Evolutionary conservation across 2,113 vertebrate species (phyloP), one percentile per base, ranked within the genome.

Genomic region (Gambusia affinis): DNA sequence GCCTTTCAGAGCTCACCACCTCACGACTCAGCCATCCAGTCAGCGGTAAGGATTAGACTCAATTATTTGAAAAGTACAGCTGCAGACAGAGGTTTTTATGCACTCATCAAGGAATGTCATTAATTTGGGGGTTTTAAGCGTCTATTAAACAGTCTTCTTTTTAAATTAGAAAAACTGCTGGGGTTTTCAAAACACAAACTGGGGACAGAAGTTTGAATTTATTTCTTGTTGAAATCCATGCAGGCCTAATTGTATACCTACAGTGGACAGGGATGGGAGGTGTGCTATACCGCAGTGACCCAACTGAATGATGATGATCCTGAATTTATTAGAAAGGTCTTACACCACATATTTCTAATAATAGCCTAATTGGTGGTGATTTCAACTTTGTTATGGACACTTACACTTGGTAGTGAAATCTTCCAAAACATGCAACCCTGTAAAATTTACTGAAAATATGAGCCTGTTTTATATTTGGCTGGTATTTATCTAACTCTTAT

Each of bases 1-100:
- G 97, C 14, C 96, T 99, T 28, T 93, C 97, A 35, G 97, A 97
- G 85, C 94, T 96, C 81, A 95, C 96, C 0, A 94, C 93, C 2
- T 96, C 93, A 73, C 96, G 95, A 88, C 90, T 94, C 85, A 96
- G 90, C 76, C 93, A 90, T 86, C 89, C 95, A 76, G 90, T 96
- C 80, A 94, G 94, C 67, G 97, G 98, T 99, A 94, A 94, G 95
- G 64, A 24, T 17, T 63, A 42, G 42, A 47, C 44, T 47, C 44
- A 47, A 47, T 57, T 57, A 57, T 57, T 11, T 57, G 24, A 57
- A 57, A 57, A 7, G 51, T 57, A n/a, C 5, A 24, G 22, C 24
- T 57, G 2, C 10, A 24, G 51, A 8, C 51, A n/a, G 8, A 57
- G 51, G 51, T n/a, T 57, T 24, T n/a, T 24, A 57, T 57, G 51